phyloP scores from a whole-genome alignment of 2,113 vertebrate species.

The Odocoileus virginianus region DNA sequence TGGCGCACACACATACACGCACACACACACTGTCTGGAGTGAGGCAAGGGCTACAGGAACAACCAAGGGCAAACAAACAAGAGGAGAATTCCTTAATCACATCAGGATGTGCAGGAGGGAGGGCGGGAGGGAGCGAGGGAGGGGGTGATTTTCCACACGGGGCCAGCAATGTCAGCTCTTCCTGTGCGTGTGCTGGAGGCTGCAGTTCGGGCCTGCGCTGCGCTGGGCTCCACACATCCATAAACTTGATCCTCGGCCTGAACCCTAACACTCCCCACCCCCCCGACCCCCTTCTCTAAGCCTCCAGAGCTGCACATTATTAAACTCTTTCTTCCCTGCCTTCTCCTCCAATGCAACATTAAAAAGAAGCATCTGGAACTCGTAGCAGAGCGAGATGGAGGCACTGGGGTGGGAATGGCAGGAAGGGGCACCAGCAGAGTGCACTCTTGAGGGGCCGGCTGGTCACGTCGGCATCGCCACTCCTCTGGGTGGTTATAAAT shows the following conservation, averaged over 20 bases:
- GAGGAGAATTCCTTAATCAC: slow-evolving; percentile 88
- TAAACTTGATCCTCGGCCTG: slow-evolving; percentile 86
- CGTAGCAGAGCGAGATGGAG: slow-evolving; percentile 77
- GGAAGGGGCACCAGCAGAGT: slow-evolving; percentile 78
- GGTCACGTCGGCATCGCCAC: slow-evolving; percentile 66
- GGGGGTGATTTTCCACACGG: slow-evolving; percentile 75
- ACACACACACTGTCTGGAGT: slow-evolving; percentile 63
- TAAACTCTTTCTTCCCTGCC: slow-evolving; percentile 74
- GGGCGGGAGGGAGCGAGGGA: slow-evolving; percentile 72
- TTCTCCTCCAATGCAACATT: slow-evolving; percentile 70
- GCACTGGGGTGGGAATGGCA: slow-evolving; percentile 73
- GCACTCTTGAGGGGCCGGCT: slow-evolving; percentile 75
- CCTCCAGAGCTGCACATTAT: slow-evolving; percentile 74
- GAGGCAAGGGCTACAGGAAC: slow-evolving; percentile 84
- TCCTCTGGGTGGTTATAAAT: slow-evolving; percentile 72
- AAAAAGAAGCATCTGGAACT: slow-evolving; percentile 85
- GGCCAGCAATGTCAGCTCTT: slow-evolving; percentile 85
- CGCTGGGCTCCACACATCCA: slow-evolving; percentile 76
- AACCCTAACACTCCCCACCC: slow-evolving; percentile 79
- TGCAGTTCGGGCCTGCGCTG: slow-evolving; percentile 78
- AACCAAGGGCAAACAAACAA: slow-evolving; percentile 88
- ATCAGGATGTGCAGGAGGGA: slow-evolving; percentile 88
- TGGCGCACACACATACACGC: neutral
- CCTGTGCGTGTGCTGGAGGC: slow-evolving; percentile 85
- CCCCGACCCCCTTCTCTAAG: slow-evolving; percentile 67